Conservation (phyloP, 2,797 vertebrate genomes). For the Chaenodraco wilsoni region DNA sequence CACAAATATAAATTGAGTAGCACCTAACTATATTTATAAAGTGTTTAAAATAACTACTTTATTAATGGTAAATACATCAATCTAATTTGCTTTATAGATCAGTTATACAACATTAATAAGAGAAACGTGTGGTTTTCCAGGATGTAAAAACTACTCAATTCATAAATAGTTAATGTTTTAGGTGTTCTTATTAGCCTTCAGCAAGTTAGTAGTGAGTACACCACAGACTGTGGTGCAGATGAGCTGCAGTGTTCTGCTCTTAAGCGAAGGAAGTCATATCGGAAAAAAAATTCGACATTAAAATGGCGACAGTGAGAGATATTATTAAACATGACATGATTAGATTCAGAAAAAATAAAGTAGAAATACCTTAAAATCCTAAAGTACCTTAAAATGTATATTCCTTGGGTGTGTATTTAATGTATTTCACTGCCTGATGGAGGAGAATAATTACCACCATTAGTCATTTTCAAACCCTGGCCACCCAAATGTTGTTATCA, state of each 20-base stretch:
- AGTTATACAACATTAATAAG: not conserved
- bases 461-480: not conserved
- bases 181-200: not conserved
- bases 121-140: not conserved
- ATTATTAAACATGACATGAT: not conserved
- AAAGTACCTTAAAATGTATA: not conserved
- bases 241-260: not conserved
- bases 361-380: not conserved
- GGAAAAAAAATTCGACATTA: not conserved
- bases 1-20: too few species aligned
- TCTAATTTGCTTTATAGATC: not conserved
- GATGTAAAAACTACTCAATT: constrained; percentile 4
- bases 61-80: not conserved
- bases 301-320: not conserved
- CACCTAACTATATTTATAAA: too few species aligned
- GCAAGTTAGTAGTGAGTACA: constrained; percentile 21
- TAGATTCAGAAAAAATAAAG: not conserved
- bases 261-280: not conserved
- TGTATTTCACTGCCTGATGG: not conserved
- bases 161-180: constrained; percentile 1
- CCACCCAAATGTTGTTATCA: not conserved
- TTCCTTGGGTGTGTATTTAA: not conserved
- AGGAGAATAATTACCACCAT: not conserved
- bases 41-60: not conserved
- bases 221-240: not conserved